Conservation (phyloP, 2,797 vertebrate species). For the Natrix natrix region DNA sequence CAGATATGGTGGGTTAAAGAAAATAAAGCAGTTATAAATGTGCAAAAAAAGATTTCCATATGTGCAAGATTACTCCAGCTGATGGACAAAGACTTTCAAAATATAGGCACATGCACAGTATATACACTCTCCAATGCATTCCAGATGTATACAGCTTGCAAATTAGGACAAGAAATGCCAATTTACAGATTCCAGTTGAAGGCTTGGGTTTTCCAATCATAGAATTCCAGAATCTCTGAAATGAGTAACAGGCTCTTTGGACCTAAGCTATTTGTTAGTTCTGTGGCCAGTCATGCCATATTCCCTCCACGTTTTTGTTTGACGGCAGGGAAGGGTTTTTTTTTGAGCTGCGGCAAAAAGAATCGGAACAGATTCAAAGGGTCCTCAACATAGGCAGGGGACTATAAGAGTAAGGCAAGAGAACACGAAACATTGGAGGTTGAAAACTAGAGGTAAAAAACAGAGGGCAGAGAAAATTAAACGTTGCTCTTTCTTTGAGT, state of each 20-base stretch:
- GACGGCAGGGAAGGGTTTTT: not conserved
- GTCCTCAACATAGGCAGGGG: constrained; percentile 27
- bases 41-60: not conserved
- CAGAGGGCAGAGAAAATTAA: not conserved
- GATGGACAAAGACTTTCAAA: not conserved
- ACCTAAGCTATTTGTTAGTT: not conserved
- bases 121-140: not conserved
- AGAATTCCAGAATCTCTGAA: not conserved
- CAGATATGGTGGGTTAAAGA: not conserved
- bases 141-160: not conserved
- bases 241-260: not conserved
- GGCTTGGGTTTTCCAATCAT: not conserved
- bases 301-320: not conserved
- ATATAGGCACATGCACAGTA: not conserved
- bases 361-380: not conserved
- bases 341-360: not conserved
- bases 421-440: constrained; percentile 32
- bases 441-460: constrained; percentile 46
- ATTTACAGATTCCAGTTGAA: not conserved
- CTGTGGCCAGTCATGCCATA: not conserved
- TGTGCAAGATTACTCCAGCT: not conserved
- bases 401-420: constrained; percentile 36
- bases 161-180: constrained; percentile 11
- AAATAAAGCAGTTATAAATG: not conserved
- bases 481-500: constrained; percentile 45